Evolutionary conservation across 2,113 vertebrate genomes (phyloP).

Genomic region (Nesoenas mayeri): DNA sequence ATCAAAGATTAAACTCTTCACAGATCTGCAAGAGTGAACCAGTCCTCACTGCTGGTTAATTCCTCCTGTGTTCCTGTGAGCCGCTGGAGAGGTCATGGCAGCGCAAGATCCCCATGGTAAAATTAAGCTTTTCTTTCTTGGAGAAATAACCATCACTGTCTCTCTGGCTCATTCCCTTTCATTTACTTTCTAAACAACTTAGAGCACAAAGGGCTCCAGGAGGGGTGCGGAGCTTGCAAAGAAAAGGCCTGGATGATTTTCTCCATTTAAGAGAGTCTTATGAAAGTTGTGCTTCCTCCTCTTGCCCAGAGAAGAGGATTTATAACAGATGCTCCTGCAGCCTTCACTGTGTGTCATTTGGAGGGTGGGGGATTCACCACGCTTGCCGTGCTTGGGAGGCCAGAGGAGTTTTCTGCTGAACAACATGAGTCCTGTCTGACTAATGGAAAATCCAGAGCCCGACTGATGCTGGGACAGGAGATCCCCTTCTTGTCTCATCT

Average conservation of each 20-base stretch:
- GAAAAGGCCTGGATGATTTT: background rate
- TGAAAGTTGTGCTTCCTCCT: background rate
- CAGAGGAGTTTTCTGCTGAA: background rate
- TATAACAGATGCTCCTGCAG: background rate
- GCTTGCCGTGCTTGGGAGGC: background rate
- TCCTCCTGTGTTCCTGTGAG: background rate
- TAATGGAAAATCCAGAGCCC: background rate
- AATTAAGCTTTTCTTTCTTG: conserved; percentile 9
- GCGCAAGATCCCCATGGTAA: background rate
- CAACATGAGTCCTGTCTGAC: background rate
- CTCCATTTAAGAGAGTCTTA: background rate
- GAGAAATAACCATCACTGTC: background rate
- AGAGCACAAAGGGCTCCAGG: background rate
- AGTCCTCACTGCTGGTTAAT: background rate
- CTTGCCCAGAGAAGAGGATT: background rate
- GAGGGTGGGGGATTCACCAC: background rate
- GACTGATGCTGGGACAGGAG: background rate
- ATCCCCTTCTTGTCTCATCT: background rate
- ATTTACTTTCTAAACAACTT: conserved; percentile 3
- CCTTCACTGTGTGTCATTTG: background rate
- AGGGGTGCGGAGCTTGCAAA: background rate
- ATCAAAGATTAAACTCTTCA: background rate
- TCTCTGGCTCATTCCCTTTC: background rate
- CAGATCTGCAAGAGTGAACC: background rate
- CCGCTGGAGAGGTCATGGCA: background rate